Evolutionary conservation across 2,888 invertebrate genomes (phyloP), one percentile per base, ranked within the genome.

Genomic region (Idaea aversata): DNA sequence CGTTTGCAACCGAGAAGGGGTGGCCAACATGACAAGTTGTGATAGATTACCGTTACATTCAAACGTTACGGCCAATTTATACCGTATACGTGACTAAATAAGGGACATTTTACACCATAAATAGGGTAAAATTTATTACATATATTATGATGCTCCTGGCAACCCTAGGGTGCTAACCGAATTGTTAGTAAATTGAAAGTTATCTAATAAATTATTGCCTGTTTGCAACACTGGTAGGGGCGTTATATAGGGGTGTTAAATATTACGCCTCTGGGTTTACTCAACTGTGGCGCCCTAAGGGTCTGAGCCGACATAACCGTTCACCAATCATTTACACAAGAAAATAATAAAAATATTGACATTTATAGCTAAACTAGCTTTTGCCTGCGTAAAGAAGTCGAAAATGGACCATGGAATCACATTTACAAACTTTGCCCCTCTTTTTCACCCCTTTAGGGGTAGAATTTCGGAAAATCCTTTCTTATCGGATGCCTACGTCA

Each of bases 141-240:
- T 79, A 76, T 75, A 77, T 79, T 76, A 76, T 69, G 69, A 73
- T 75, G 72, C 75, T 76, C 78, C 76, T 77, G 78, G 59, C 59
- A 59, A 34, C 59, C 16, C 59, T 62, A 66, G 86, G 87, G 88
- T 81, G 79, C 80, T 86, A 87, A 87, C 86, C 82, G 86, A 87
- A 85, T 88, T 82, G 87, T 84, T 75, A 70, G 84, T 82, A 86
- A 89, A 90, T 90, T 90, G 90, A 90, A 89, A 89, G 89, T 88
- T 88, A 92, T 91, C 88, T 85, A 87, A 91, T 91, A 90, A 91
- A 90, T 90, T 90, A 90, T 86, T 80, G 82, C 76, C 79, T 79
- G 80, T 85, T 84, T 82, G 82, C 75, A 65, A 74, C 74, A 67
- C 62, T 67, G 70, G 66, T 72, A 65, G 72, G 73, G 75, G 77